Evolutionary conservation across 2,888 invertebrate species (phyloP).

Genomic region (Euzophera pinguis): DNA sequence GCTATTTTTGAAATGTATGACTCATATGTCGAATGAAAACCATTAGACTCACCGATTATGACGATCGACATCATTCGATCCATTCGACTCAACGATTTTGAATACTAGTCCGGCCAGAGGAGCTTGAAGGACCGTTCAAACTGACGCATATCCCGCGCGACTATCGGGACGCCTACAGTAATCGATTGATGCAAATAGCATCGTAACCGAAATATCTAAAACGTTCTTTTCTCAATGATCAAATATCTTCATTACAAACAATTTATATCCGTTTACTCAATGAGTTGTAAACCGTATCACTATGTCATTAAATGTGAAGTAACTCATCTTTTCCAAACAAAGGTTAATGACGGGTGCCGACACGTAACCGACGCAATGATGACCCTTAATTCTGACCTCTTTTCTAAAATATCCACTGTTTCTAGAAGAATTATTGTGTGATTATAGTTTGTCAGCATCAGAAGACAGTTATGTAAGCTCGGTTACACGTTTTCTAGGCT

Average conservation of each 20-base stretch:
- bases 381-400: background rate
- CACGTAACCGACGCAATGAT: constrained; percentile 3
- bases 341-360: background rate
- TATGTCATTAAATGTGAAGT: background rate
- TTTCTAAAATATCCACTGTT: background rate
- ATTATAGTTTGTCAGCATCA: background rate
- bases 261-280: background rate
- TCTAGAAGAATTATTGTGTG: background rate
- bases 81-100: too few relatives aligned
- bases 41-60: too few relatives aligned
- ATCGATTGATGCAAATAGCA: too few relatives aligned
- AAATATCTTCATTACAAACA: background rate
- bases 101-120: too few relatives aligned
- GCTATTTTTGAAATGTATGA: too few relatives aligned
- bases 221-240: too few relatives aligned
- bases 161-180: too few relatives aligned
- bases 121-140: too few relatives aligned
- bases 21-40: too few relatives aligned
- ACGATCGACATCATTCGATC: too few relatives aligned
- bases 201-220: too few relatives aligned
- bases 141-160: too few relatives aligned
- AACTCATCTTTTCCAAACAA: background rate
- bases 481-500: background rate
- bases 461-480: background rate
- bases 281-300: background rate